phyloP scores from a whole-genome alignment of 2,113 vertebrate species.

The Corythornis madagascariensis region DNA sequence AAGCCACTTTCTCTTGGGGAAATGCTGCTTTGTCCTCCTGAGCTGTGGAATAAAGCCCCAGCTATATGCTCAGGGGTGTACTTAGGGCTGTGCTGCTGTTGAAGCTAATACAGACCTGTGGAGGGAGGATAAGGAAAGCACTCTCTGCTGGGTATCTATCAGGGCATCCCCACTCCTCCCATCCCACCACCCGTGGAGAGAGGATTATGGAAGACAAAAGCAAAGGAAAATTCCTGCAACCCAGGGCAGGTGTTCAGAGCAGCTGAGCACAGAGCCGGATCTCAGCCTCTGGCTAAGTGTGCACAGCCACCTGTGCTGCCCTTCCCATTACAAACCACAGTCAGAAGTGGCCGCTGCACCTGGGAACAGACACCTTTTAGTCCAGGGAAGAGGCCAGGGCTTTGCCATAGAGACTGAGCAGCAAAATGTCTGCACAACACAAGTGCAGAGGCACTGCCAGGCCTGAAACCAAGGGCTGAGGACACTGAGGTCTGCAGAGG shows the following conservation, averaged over 20 bases:
- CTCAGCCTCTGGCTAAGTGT: not conserved
- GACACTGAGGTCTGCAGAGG: not conserved
- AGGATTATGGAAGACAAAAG: not conserved
- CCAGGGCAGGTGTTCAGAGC: not conserved
- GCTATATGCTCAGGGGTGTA: not conserved
- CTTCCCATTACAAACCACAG: not conserved
- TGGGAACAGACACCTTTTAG: not conserved
- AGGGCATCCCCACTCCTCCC: not conserved
- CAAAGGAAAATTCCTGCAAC: not conserved
- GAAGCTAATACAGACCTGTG: not conserved
- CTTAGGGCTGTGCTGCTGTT: not conserved
- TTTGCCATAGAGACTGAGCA: not conserved
- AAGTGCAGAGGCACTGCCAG: not conserved
- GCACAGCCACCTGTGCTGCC: not conserved
- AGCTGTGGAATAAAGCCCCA: not conserved
- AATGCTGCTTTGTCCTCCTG: not conserved
- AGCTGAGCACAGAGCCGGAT: not conserved
- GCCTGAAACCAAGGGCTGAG: not conserved
- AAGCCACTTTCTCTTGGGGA: not conserved
- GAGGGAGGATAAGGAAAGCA: not conserved
- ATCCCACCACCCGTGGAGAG: not conserved
- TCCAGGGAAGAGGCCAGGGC: not conserved
- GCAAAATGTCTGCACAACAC: not conserved
- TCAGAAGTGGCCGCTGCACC: not conserved
- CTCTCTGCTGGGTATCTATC: not conserved